Evolutionary conservation across 2,797 vertebrate species (phyloP), one percentile per base, ranked within the genome.

Genomic region (Emys orbicularis): DNA sequence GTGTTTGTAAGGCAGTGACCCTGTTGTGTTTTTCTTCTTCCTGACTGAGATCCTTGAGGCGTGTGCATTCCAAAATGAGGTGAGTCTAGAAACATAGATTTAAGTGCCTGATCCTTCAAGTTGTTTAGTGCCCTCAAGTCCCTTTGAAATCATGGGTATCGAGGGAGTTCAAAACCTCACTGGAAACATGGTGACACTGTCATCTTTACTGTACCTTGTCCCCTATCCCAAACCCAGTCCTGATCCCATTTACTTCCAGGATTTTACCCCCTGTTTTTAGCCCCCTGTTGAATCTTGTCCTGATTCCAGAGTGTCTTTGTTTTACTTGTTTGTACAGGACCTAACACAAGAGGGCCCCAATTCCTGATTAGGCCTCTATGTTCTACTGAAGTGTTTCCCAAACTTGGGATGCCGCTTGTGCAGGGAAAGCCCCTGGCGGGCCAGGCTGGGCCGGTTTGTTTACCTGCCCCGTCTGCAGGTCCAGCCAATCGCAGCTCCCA

Each of bases 61-160:
- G 41, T 61, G 89, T 92, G 83, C 44, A 89, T 3, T 68, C 25
- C 52, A 0, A 85, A 77, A 72, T 12, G 23, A 89, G 83, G 77
- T 53, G 79, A 94, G 12, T 2, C 49, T 1, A 21, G 76, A 19
- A 89, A 95, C 96, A 91, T 84, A 94, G 80, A 96, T 87, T 53
- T 29, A 96, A 84, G 23, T 89, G 94, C 96, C 95, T 96, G 15
- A 19, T 56, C 3, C 4, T 16, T 79, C 89, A 93, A 89, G 61
- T 37, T 37, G 83, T 96, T 94, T 56, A 47, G 81, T 92, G 93
- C 94, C 93, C 88, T 96, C 77, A 94, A 56, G 90, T 85, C 50
- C 27, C 81, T 2, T 2, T 81, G 93, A 57, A 92, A 89, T 6
- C 53, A 44, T 9, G 61, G 82, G 92, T 16, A 0, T 80, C 90